Evolutionary conservation across 23 tunicate genomes (phyloP), one percentile per base, ranked within the genome.

Genomic region (Trididemnum clinides): DNA sequence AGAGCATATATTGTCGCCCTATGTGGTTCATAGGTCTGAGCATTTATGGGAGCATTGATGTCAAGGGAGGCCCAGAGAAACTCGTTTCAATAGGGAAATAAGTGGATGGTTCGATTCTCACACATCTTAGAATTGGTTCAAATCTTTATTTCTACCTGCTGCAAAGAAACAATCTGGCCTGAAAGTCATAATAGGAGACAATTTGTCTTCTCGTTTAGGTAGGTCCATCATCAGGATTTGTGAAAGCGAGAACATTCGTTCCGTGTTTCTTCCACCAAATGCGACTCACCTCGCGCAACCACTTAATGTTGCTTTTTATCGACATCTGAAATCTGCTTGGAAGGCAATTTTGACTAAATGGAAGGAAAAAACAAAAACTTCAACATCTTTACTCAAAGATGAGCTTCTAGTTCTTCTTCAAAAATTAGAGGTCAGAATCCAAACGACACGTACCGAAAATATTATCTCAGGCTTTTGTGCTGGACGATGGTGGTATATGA

Each of bases 101-200:
- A 38, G 59, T 75, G 81, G 81, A 15, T 75, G 81, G 81, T 75
- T 75, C 31, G 81, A 75, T 23, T 22, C 64, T 5, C 6, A 44
- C 64, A 36, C 64, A 5, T 75, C 38, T 44, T 29, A 75, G 31
- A 65, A 75, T 44, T 75, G 81, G 81, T 37, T 36, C 59, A 12
- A 39, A 20, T 20, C 59, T 38, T 6, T 75, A 6, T 20, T 18
- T 38, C 59, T 75, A 6, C 81, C 81, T 75, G 28, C 28, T 21
- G 64, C 25, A 12, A 75, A 39, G 31, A 37, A 39, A 12, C 81
- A 20, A 20, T 27, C 81, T 75, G 81, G 64, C 28, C 19, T 5
- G 6, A 75, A 75, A 75, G 81, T 75, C 26, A 37, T 75, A 10
- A 36, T 75, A 20, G 81, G 81, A 75, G 81, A 75, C 59, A 75